These are phyloP conservation scores for Sinelater perroti DNA, from an alignment of 2,888 invertebrate genomes.

Conservation along the genomic window DNA sequence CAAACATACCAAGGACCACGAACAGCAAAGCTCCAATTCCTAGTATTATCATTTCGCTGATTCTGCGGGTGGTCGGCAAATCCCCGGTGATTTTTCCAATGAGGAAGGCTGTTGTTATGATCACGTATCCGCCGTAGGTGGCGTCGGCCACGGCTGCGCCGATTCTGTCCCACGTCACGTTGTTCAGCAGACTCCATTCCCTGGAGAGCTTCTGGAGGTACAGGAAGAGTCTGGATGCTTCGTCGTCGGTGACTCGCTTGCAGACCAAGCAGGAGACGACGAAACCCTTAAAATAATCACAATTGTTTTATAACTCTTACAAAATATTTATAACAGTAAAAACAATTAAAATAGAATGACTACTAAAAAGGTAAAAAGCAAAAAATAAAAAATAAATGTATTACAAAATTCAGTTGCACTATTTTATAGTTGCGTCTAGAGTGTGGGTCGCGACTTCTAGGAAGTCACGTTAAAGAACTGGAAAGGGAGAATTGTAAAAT, in stretches of 20 bases:
- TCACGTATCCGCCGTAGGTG: slow-evolving; percentile 74
- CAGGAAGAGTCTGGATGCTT: slow-evolving; percentile 73
- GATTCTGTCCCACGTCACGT: slow-evolving; percentile 76
- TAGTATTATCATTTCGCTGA: slow-evolving; percentile 74
- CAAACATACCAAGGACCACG: slow-evolving; percentile 67
- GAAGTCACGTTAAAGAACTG: too few relatives aligned
- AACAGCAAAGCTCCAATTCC: slow-evolving; percentile 76
- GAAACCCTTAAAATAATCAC: slow-evolving; percentile 67
- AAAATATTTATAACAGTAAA: too few relatives aligned
- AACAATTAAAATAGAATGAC: too few relatives aligned
- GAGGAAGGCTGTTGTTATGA: slow-evolving; percentile 74
- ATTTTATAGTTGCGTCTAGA: too few relatives aligned
- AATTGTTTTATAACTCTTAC: too few relatives aligned
- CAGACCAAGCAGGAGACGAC: slow-evolving; percentile 74
- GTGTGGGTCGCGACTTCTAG: too few relatives aligned
- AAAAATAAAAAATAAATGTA: too few relatives aligned
- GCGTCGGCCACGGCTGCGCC: slow-evolving; percentile 74
- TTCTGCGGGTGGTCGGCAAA: slow-evolving; percentile 69
- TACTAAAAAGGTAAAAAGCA: too few relatives aligned
- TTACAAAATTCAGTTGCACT: too few relatives aligned
- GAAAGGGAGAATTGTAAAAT: too few relatives aligned
- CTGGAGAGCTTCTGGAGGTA: slow-evolving; percentile 75
- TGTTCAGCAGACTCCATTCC: slow-evolving; percentile 79
- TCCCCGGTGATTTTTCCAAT: slow-evolving; percentile 73
- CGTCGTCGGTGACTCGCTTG: slow-evolving; percentile 77